Evolutionary conservation across 2,113 vertebrate genomes (phyloP).

Genomic region (Lynx canadensis): DNA sequence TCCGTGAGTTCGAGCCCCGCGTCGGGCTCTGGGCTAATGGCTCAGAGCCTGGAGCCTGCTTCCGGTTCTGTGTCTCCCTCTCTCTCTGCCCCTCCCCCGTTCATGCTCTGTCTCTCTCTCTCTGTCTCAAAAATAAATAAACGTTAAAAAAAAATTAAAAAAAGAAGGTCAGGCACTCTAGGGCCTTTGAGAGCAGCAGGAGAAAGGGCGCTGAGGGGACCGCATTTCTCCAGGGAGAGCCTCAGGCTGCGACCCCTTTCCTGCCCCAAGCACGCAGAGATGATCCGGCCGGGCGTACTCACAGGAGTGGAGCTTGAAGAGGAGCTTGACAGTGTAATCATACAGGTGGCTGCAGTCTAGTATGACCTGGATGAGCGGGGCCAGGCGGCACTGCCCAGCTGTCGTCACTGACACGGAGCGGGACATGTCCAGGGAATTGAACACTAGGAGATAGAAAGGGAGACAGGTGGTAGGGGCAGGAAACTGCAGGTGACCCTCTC

Average conservation of each 20-base stretch:
- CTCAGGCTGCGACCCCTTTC: neutral
- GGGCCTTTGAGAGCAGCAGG: neutral
- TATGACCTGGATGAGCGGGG: constrained; percentile 97
- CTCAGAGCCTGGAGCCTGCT: too few relatives aligned
- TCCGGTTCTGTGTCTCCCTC: too few relatives aligned
- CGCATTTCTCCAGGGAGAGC: neutral
- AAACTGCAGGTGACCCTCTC: neutral
- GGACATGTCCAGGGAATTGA: constrained; percentile 98
- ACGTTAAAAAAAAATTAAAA: too few relatives aligned
- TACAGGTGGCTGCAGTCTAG: constrained; percentile 98
- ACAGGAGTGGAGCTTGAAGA: constrained; percentile 99
- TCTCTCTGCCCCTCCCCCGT: too few relatives aligned
- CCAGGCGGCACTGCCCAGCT: constrained; percentile 96
- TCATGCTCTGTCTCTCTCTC: too few relatives aligned
- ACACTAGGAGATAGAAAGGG: constrained; percentile 85
- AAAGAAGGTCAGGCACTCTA: neutral
- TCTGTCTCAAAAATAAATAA: too few relatives aligned
- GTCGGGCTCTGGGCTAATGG: too few relatives aligned
- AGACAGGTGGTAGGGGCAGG: neutral
- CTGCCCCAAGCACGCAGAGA: rapidly evolving
- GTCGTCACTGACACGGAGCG: constrained; percentile 96
- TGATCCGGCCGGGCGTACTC: constrained; percentile 82
- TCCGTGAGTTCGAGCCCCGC: too few relatives aligned
- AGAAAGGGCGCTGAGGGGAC: neutral
- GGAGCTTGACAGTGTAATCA: constrained; percentile 97